Evolutionary conservation across 2,888 invertebrate genomes (phyloP).

Genomic region (Agrypnus murinus): DNA sequence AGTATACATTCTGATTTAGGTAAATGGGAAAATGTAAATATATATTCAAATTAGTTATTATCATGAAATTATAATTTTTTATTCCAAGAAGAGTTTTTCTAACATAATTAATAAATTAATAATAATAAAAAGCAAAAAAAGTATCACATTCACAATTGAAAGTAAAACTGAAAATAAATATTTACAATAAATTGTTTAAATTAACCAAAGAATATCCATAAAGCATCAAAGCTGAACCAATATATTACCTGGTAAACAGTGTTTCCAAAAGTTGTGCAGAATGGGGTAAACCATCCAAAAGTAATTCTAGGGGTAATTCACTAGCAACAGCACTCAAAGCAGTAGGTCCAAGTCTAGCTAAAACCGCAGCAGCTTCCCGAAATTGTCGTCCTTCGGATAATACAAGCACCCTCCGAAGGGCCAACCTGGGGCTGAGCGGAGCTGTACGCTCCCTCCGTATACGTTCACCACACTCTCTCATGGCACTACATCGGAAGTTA

Average conservation of each 20-base stretch:
- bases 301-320: constrained; percentile 89
- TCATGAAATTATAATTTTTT: too few species aligned
- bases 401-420: constrained; percentile 82
- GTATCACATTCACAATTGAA: too few species aligned
- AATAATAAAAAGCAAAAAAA: background rate
- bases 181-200: background rate
- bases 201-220: background rate
- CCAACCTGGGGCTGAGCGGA: constrained; percentile 80
- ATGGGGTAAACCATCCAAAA: constrained; percentile 93
- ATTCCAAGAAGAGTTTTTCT: too few species aligned
- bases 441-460: constrained; percentile 78
- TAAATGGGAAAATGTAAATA: too few species aligned
- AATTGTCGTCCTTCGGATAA: constrained; percentile 92
- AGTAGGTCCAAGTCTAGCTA: constrained; percentile 85
- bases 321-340: constrained; percentile 84
- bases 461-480: constrained; percentile 84
- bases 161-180: background rate
- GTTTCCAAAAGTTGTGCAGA: constrained; percentile 91
- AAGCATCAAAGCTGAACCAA: background rate
- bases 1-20: too few species aligned
- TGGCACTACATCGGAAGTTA: constrained; percentile 65
- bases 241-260: constrained; percentile 80
- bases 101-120: too few species aligned
- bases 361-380: constrained; percentile 90
- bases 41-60: too few species aligned